Evolutionary conservation across 2,113 vertebrate genomes (phyloP).

Genomic region (Acanthisitta chloris): DNA sequence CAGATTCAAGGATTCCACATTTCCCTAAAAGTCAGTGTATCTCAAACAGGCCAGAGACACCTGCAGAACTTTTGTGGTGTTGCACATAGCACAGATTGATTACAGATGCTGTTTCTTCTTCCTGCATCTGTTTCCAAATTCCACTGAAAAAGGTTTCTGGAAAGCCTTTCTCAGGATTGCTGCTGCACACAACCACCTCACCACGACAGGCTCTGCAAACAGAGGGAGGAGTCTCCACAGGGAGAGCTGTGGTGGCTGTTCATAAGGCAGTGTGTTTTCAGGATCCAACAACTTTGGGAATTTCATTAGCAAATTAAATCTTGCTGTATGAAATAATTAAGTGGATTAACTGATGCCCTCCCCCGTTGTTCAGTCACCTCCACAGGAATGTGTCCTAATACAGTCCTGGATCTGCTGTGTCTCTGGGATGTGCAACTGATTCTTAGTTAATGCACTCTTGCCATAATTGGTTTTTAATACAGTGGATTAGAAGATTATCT

Average conservation of each 20-base stretch:
- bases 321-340: slow-evolving; percentile 5
- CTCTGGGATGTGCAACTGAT: not conserved
- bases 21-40: not conserved
- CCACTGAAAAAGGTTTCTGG: not conserved
- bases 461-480: slow-evolving; percentile 30
- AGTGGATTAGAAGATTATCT: slow-evolving; percentile 20
- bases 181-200: not conserved
- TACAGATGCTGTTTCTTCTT: not conserved
- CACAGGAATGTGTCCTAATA: not conserved
- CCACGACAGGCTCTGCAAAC: not conserved
- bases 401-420: not conserved
- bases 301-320: not conserved
- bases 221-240: not conserved
- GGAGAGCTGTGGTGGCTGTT: not conserved
- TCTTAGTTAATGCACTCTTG: slow-evolving; percentile 12
- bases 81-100: not conserved
- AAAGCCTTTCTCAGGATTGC: not conserved
- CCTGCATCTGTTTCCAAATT: not conserved
- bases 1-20: not conserved
- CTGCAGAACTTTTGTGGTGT: not conserved
- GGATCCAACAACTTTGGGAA: not conserved
- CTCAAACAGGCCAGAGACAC: not conserved
- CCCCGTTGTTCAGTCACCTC: not conserved
- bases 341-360: not conserved
- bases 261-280: not conserved